Base-by-base conservation (phyloP, 2,797 vertebrate genomes). In the Myiotriccus ornatus region DNA sequence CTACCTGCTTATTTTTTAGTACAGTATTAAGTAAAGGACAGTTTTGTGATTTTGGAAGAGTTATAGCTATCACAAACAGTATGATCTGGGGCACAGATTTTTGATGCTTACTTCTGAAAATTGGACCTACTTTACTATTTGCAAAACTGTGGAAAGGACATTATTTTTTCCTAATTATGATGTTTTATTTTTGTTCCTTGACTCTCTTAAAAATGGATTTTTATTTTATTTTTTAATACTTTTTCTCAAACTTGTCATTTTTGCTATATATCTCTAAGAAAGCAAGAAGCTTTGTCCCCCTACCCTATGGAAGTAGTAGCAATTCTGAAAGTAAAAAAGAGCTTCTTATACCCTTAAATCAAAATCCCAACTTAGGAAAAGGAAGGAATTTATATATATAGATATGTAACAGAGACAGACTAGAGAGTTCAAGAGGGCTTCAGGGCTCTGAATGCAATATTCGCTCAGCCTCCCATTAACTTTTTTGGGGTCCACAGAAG, bases 1-100 rank as follows among this genome's bases (percentile, higher is more conserved):
- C 12, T 62, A 43, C 25, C 20, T 69, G 63, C 63, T 93, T 19
- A 22, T 85, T 63, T 94, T 93, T 53, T 91, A 88, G 34, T 27
- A 78, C 68, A 92, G 27, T 30, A 76, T 52, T 89, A 91, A 94
- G 67, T 71, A 55, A 80, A 52, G 78, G 46, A 49, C 68, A 43
- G 20, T 35, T 91, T 64, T 68, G 25, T 62, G 27, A 55, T 90
- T 84, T 74, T 90, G 56, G 46, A 90, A 62, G 35, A 64, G 49
- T 91, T 59, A 87, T 76, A 86, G 53, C 64, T 41, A 23, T 94
- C 34, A 39, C 44, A 92, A 65, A 62, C 46, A 79, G 28, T 88
- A 86, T 85, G 75, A 92, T 55, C 23, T 12, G 18, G 13, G 39
- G 8, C 64, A 62, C 30, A 37, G 41, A 6, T 82, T 78, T 88